Evolutionary conservation across 1,140 invertebrate species (phyloP).

Genomic region (Drosophila equinoxialis): DNA sequence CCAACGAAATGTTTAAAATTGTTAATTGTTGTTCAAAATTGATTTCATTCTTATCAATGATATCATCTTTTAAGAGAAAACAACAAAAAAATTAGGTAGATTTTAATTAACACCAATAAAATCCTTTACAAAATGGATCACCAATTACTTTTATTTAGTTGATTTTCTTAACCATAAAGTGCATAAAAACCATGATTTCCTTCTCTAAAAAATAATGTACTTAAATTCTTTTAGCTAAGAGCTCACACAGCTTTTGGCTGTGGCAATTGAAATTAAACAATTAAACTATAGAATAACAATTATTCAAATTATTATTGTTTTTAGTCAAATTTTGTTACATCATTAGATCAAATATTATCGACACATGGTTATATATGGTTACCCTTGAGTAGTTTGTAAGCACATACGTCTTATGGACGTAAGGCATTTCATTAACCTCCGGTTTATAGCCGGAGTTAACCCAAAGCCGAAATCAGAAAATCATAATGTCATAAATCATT

Average conservation of each 20-base stretch:
- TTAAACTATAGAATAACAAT: conserved; percentile 5
- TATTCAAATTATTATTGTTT: conserved; percentile 43
- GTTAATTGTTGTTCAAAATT: neutral
- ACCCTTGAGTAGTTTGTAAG: conserved; percentile 43
- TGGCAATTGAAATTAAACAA: neutral
- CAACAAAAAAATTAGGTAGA: neutral
- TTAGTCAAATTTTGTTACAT: conserved; percentile 11
- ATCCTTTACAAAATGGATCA: too few relatives aligned
- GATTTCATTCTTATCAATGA: conserved; percentile 1
- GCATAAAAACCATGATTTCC: too few relatives aligned
- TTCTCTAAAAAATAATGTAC: too few relatives aligned
- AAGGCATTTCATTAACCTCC: conserved; percentile 68
- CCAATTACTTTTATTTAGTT: too few relatives aligned
- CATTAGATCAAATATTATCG: conserved; percentile 40
- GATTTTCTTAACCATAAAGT: too few relatives aligned
- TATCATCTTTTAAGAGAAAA: neutral
- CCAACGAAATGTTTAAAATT: too few relatives aligned
- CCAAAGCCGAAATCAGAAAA: conserved; percentile 34
- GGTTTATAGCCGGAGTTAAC: conserved; percentile 35
- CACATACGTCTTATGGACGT: neutral
- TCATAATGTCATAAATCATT: conserved; percentile 75
- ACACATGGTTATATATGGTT: conserved; percentile 35
- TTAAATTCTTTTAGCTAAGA: too few relatives aligned
- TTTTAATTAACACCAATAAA: too few relatives aligned
- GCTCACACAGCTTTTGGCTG: too few relatives aligned